Evolutionary conservation across 2,113 vertebrate genomes (phyloP).

Genomic region (Haemorhous mexicanus): DNA sequence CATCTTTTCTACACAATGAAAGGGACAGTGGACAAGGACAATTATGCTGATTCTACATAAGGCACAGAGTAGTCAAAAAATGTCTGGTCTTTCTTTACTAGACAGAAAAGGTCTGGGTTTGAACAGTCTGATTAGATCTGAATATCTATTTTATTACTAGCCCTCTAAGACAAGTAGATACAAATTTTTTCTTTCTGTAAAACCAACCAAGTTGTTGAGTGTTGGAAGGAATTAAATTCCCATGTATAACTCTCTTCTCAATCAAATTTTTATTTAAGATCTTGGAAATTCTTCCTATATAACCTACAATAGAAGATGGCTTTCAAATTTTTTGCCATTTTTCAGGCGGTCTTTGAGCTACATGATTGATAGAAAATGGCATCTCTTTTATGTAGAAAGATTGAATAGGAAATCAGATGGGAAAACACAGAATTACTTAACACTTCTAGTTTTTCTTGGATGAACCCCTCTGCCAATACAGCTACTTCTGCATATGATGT

Average conservation of each 20-base stretch:
- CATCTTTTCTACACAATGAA: neutral
- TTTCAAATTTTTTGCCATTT: neutral
- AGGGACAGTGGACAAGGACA: neutral
- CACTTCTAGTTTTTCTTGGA: neutral
- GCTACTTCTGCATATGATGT: neutral
- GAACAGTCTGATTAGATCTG: neutral
- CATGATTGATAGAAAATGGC: neutral
- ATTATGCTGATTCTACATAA: neutral
- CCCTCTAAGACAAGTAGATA: neutral
- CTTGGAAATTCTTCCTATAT: neutral
- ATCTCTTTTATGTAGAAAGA: neutral
- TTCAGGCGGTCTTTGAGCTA: neutral
- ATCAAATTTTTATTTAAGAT: neutral
- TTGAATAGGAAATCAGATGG: neutral
- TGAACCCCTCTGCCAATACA: neutral
- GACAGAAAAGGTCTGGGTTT: neutral
- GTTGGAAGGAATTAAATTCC: neutral
- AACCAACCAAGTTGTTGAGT: neutral
- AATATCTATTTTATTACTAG: neutral
- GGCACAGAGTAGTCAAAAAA: neutral
- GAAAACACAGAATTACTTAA: neutral
- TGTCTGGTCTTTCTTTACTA: neutral
- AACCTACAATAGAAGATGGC: neutral
- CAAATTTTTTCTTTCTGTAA: neutral
- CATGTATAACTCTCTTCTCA: neutral